A percentile compares a stretch with the other conserved stretches of the same genome.
Conservation (phyloP, 2,888 invertebrate genomes). For the Psylliodes chrysocephalus region DNA sequence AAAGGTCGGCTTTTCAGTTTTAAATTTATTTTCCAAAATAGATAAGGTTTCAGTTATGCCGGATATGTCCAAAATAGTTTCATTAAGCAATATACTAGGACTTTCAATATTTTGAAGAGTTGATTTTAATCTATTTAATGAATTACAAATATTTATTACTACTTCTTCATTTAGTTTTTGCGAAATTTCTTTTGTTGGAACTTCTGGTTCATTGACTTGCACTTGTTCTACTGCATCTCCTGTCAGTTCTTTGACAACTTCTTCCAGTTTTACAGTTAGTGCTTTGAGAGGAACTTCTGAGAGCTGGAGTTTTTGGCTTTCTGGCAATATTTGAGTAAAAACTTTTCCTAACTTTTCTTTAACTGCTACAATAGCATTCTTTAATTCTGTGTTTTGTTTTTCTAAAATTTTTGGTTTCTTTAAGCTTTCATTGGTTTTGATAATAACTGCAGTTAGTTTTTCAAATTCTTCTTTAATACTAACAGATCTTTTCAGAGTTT, state of each 20-base stretch:
- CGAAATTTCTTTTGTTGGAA: not conserved
- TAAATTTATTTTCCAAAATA: constrained; percentile 10
- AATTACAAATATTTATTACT: not conserved
- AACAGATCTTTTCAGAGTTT: constrained; percentile 15
- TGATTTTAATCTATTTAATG: not conserved
- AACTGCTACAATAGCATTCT: constrained; percentile 11
- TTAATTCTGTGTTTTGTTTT: constrained; percentile 13
- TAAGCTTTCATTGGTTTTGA: constrained; percentile 15
- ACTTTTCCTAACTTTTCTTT: constrained; percentile 33
- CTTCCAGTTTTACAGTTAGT: constrained; percentile 25
- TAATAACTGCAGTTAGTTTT: constrained; percentile 24
- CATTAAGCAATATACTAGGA: not conserved
- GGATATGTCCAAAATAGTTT: not conserved
- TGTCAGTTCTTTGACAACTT: not conserved
- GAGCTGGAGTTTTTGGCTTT: constrained; percentile 28
- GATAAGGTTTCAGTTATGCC: not conserved
- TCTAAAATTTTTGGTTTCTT: constrained; percentile 23
- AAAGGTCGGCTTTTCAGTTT: not conserved
- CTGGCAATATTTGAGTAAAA: constrained; percentile 18
- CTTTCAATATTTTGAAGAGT: not conserved
- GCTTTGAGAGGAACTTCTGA: constrained; percentile 32
- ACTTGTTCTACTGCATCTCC: not conserved
- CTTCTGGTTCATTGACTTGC: not conserved
- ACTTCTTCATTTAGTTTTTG: not conserved
- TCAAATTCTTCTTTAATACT: constrained; percentile 20